Evolutionary conservation across 2,113 vertebrate species (phyloP), one percentile per base, ranked within the genome.

Genomic region (Mesocricetus auratus): DNA sequence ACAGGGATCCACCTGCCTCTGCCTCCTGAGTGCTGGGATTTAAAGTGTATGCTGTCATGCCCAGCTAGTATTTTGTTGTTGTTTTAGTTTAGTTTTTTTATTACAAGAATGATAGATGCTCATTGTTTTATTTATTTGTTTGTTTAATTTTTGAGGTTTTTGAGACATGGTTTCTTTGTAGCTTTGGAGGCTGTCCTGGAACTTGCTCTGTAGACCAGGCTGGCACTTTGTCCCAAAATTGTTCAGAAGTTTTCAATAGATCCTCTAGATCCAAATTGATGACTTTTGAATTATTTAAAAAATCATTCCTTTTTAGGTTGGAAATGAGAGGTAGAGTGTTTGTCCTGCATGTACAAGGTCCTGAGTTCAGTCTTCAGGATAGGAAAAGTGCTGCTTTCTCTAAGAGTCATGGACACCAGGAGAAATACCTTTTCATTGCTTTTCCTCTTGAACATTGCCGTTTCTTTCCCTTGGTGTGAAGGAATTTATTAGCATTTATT

Each of bases 241-340:
- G 21, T 69, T 93, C 56, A 93, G 8, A 92, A 74, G 64, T 95
- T 96, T 1, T 12, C 95, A 96, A 73, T 82, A 77, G 94, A 50
- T 66, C 50, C 45, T 95, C 5, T 89, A 78, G 56, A 64, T 16
- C 22, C 24, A 82, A 64, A 12, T 17, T 93, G 75, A 87, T 85
- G 78, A 77, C 78, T 85, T 53, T 56, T 73, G 24, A 93, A 29
- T 58, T 89, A 77, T 56, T 86, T 78, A 85, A 85, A 82, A 82
- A 75, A 74, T 36, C 74, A 15, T 82, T 78, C 6, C 31, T 88
- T 60, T 60, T 53, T 78, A n/a, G 36, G 36, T 4, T 64, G 5
- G 42, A 33, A 53, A 8, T 3, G 33, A 73, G 66, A 73, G 50
- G 21, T 15, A 62, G 31, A 85, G 22, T 12, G 17, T 53, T n/a